These are phyloP conservation scores for Sorex maritimensis DNA, from an alignment of 2,797 vertebrate genomes.

Conservation along the genomic window DNA sequence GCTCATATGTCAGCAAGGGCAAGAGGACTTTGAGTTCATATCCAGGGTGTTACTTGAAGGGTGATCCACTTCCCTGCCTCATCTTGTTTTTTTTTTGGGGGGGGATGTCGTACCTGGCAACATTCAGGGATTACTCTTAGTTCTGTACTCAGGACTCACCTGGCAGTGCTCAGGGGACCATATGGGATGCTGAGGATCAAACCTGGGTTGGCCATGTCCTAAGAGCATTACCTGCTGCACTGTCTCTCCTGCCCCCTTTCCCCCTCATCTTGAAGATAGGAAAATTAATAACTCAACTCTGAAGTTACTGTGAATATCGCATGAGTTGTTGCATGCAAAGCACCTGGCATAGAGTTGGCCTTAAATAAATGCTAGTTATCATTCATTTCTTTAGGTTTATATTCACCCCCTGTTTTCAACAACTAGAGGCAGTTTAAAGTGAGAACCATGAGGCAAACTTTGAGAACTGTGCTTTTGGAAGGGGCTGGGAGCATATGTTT, in stretches of 20 bases:
- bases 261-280: constrained; percentile 35
- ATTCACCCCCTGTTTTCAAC: constrained; percentile 49
- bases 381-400: constrained; percentile 52
- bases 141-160: no score
- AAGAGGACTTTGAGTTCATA: background rate
- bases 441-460: background rate
- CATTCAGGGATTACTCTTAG: no score
- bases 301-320: background rate
- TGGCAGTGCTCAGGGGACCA: no score
- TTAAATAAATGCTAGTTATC: constrained; percentile 6
- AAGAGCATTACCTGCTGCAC: background rate
- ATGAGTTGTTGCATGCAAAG: background rate
- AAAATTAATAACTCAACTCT: background rate
- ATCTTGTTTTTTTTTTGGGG: no score
- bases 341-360: background rate
- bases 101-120: no score
- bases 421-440: constrained; percentile 18
- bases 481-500: background rate
- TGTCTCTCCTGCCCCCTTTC: background rate
- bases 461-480: constrained; percentile 37
- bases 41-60: background rate
- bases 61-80: no score
- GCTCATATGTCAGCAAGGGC: background rate
- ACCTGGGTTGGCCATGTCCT: no score
- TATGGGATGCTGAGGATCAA: no score